These are phyloP conservation scores for Australoheros facetus DNA, from an alignment of 2,797 vertebrate species.

Conservation along the genomic window DNA sequence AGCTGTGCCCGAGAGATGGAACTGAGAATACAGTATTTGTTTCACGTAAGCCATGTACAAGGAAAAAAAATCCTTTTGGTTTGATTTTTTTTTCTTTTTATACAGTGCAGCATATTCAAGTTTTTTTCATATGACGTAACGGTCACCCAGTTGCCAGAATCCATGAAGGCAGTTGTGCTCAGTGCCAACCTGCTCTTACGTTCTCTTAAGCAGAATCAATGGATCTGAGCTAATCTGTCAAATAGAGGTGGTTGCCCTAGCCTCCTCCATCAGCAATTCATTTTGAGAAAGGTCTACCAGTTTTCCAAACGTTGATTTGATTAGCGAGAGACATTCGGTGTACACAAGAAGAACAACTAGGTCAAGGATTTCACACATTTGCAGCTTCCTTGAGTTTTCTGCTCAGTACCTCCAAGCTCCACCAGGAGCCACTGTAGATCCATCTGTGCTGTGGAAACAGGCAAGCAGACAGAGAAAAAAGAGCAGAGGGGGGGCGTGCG, in stretches of 20 bases:
- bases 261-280: slow-evolving; percentile 18
- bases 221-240: slow-evolving; percentile 31
- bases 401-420: slow-evolving; percentile 56
- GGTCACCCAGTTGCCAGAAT: slow-evolving; percentile 34
- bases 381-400: slow-evolving; percentile 13
- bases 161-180: slow-evolving; percentile 28
- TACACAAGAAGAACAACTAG: slow-evolving; percentile 55
- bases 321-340: slow-evolving; percentile 43
- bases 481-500: slow-evolving; percentile 27
- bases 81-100: slow-evolving; percentile 7
- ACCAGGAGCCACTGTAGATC: slow-evolving; percentile 81
- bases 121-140: slow-evolving; percentile 33
- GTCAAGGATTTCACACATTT: slow-evolving; percentile 70
- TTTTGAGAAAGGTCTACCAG: slow-evolving; percentile 23
- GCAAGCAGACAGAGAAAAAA: slow-evolving; percentile 9
- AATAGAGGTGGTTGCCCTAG: background rate
- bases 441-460: slow-evolving; percentile 17
- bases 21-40: background rate
- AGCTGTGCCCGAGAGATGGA: slow-evolving; percentile 14
- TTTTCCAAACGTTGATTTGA: slow-evolving; percentile 56
- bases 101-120: background rate
- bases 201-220: slow-evolving; percentile 26
- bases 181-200: slow-evolving; percentile 14
- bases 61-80: background rate
- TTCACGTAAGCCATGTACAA: background rate